Percentiles rank a stretch among this genome's conserved stretches.
These are phyloP conservation scores for Piaya cayana DNA, from an alignment of 2,113 vertebrate genomes.

Conservation along the genomic window DNA sequence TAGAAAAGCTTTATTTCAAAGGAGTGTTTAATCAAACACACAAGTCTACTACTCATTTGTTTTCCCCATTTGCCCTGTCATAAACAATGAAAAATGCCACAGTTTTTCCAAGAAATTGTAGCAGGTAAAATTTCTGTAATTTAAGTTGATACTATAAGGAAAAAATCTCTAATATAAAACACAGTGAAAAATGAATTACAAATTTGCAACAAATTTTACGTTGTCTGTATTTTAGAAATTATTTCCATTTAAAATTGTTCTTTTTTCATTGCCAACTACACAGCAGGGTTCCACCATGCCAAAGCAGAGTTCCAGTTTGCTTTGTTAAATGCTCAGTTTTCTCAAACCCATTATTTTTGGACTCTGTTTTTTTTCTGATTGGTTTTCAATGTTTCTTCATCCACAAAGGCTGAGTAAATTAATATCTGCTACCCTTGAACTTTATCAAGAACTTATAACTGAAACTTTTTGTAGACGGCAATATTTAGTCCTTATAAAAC, in stretches of 20 bases:
- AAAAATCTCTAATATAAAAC: not conserved
- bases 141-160: not conserved
- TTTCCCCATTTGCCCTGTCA: not conserved
- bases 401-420: not conserved
- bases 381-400: constrained; percentile 8
- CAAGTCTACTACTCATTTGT: not conserved
- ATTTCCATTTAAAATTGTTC: constrained; percentile 2
- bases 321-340: not conserved
- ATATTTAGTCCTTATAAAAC: not conserved
- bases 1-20: not conserved
- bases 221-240: not conserved
- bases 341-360: constrained; percentile 5
- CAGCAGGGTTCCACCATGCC: not conserved
- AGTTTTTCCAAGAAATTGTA: not conserved
- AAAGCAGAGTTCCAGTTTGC: not conserved
- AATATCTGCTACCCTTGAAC: not conserved
- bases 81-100: not conserved
- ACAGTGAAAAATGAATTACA: not conserved
- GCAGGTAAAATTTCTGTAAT: not conserved
- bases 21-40: not conserved
- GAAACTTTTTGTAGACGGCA: not conserved
- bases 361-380: not conserved
- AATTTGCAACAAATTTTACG: not conserved
- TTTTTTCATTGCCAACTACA: not conserved
- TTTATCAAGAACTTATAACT: not conserved